Evolutionary conservation across 2,113 vertebrate species (phyloP).

Genomic region (Grantiella picta): DNA sequence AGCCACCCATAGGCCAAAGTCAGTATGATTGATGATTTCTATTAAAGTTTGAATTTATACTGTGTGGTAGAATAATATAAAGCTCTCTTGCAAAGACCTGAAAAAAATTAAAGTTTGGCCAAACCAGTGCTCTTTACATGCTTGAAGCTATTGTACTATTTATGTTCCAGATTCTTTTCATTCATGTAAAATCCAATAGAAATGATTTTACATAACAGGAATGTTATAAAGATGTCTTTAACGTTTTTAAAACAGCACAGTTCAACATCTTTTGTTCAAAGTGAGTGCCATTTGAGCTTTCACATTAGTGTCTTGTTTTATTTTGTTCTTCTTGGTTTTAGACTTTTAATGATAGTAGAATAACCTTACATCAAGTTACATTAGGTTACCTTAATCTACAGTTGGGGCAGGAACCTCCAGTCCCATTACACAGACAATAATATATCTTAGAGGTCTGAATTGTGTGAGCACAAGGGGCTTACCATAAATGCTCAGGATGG

Average conservation of each 20-base stretch:
- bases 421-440: not conserved
- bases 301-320: not conserved
- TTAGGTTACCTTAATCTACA: not conserved
- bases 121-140: not conserved
- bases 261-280: not conserved
- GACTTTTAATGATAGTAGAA: not conserved
- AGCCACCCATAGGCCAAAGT: not conserved
- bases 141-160: not conserved
- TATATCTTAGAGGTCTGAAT: not conserved
- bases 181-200: not conserved
- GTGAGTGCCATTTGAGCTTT: not conserved
- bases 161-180: not conserved
- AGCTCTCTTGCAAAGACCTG: not conserved
- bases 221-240: not conserved
- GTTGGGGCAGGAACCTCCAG: not conserved
- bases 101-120: not conserved
- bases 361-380: not conserved
- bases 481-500: not conserved
- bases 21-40: not conserved
- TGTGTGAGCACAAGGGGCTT: slow-evolving; percentile 13
- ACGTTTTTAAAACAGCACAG: not conserved
- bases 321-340: not conserved
- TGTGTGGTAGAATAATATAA: not conserved
- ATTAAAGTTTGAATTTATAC: not conserved
- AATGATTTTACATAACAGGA: not conserved